Base-by-base conservation (phyloP, 2,797 vertebrate species). In the Petrocephalus sullivani region DNA sequence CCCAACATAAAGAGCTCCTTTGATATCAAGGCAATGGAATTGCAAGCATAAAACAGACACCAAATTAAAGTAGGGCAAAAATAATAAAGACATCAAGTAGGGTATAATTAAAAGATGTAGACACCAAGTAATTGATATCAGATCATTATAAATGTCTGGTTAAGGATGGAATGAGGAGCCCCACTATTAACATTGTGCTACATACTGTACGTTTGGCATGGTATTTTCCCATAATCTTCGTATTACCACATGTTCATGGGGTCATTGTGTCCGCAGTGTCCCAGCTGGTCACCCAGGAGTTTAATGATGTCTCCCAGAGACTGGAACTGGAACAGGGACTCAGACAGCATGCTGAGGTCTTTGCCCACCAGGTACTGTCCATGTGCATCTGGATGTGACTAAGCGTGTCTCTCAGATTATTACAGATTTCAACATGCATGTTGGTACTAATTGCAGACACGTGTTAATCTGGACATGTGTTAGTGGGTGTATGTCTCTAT, bases 321-420 rank as follows among this genome's bases (percentile, higher is more conserved):
- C 94, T 97, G 90, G 94, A 96, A 90, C 87, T 96, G 92, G 96
- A 97, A 91, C 95, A 96, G 90, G 95, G 93, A 85, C 95, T 97
- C 87, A 91, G 97, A 61, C 94, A 95, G 85, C 93, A 96, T 0
- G 96, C 95, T 0, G 96, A 97, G 92, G 90, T 90, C 91, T 95
- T 96, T 23, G 96, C 96, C 81, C 95, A 94, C 37, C 94, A 97
- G 96, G 97, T 97, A 94, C 1, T 71, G 56, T 71, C 28, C 82
- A 3, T 53, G 86, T 75, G n/a, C 19, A 10, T 1, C 6, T 71
- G 61, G 54, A 1, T 49, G 37, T 64, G 58, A 12, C 23, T 28
- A 10, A 12, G 23, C 61, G 4, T 85, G 83, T 85, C 49, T 58
- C 10, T 57, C 49, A 4, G 83, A 14, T 51, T 16, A 16, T 53